Evolutionary conservation across 2,797 vertebrate species (phyloP).

Genomic region (Poeciliopsis turneri): DNA sequence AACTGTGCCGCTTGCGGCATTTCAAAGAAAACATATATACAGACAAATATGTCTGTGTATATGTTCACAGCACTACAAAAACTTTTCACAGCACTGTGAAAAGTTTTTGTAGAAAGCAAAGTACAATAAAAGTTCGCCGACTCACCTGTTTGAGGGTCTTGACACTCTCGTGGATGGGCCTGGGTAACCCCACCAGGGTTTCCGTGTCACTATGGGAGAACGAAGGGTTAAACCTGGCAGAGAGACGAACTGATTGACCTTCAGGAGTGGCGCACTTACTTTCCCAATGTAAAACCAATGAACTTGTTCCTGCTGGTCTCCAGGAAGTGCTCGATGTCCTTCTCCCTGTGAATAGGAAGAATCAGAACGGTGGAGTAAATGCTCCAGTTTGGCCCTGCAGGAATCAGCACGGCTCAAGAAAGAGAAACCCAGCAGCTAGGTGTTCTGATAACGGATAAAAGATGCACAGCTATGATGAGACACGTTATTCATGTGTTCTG

Average conservation of each 20-base stretch:
- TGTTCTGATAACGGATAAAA: slow-evolving; percentile 17
- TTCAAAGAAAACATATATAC: no score
- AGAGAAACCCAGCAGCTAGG: not conserved
- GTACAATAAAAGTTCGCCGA: not conserved
- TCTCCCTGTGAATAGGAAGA: slow-evolving; percentile 84
- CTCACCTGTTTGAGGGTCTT: slow-evolving; percentile 96
- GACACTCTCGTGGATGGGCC: slow-evolving; percentile 96
- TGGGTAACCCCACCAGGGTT: slow-evolving; percentile 92
- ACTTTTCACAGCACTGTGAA: not conserved
- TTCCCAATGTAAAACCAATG: slow-evolving; percentile 96
- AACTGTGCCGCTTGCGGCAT: no score
- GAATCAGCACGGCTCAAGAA: not conserved
- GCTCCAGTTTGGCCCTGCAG: not conserved
- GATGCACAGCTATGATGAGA: slow-evolving; percentile 7
- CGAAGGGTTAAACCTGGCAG: not conserved
- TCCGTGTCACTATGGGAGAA: slow-evolving; percentile 88
- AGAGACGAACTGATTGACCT: not conserved
- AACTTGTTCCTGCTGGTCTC: slow-evolving; percentile 97
- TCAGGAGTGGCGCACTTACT: slow-evolving; percentile 79
- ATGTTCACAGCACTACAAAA: no score
- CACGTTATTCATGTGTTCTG: slow-evolving; percentile 58
- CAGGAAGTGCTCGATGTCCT: slow-evolving; percentile 96
- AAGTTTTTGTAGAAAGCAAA: not conserved
- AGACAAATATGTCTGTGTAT: no score
- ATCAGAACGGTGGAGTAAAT: slow-evolving; percentile 7